Evolutionary conservation across 2,888 invertebrate genomes (phyloP).

Genomic region (Drosophila macrospina): DNA sequence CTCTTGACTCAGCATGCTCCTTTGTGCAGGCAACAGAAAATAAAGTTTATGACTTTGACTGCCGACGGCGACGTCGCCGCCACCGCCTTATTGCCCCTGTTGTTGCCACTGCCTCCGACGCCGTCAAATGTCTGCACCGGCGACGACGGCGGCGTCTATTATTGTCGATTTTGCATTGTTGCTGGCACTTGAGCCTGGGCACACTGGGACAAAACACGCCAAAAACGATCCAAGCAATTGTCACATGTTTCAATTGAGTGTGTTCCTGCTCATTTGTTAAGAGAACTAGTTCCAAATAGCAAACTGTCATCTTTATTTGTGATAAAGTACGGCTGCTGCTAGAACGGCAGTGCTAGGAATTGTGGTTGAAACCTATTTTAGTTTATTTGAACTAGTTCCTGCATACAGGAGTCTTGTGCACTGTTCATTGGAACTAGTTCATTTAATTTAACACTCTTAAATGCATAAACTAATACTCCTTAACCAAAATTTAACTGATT

Average conservation of each 20-base stretch:
- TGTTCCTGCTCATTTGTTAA: too few relatives aligned
- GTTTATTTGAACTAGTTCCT: slow-evolving; percentile 19
- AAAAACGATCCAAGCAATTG: background rate
- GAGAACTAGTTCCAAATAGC: background rate
- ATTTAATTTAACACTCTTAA: too few relatives aligned
- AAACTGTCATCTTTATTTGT: background rate
- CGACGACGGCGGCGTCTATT: slow-evolving; percentile 66
- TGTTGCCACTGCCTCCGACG: background rate
- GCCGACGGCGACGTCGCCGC: slow-evolving; percentile 60
- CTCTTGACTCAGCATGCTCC: slow-evolving; percentile 60
- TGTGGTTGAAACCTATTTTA: background rate
- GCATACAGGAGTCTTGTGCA: background rate
- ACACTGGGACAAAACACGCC: slow-evolving; percentile 37
- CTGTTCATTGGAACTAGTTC: too few relatives aligned
- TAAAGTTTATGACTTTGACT: slow-evolving; percentile 81
- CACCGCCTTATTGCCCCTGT: background rate
- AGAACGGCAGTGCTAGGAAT: too few relatives aligned
- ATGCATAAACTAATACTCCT: too few relatives aligned
- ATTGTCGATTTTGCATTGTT: slow-evolving; percentile 75
- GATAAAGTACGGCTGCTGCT: background rate
- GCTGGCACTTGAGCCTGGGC: slow-evolving; percentile 40
- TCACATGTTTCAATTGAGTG: background rate
- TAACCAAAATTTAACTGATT: too few relatives aligned
- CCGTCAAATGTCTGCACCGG: slow-evolving; percentile 70
- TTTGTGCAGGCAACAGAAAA: slow-evolving; percentile 81